These are phyloP conservation scores for Adrianichthys oophorus DNA, from an alignment of 2,797 vertebrate genomes.

Conservation along the genomic window DNA sequence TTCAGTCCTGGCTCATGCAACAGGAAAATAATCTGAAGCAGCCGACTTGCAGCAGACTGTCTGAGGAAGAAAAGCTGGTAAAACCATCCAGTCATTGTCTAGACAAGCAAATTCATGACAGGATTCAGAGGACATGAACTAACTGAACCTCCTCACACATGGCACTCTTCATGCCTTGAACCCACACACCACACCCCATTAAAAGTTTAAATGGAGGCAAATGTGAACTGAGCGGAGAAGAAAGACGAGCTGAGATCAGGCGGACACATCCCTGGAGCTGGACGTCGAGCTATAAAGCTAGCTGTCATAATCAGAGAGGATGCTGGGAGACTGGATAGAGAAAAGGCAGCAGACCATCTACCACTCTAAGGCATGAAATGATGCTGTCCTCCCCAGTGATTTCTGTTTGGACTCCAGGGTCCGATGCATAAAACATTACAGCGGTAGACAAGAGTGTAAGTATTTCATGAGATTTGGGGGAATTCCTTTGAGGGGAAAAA, in stretches of 20 bases:
- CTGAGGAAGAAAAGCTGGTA: not conserved
- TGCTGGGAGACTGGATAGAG: conserved; percentile 10
- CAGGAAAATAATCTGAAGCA: no score
- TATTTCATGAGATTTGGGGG: conserved; percentile 45
- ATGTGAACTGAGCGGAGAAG: conserved; percentile 20
- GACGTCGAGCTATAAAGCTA: conserved; percentile 21
- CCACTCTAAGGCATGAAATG: conserved; percentile 18
- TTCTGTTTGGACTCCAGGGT: conserved; percentile 21
- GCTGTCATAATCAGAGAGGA: conserved; percentile 10
- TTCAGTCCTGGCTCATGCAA: no score
- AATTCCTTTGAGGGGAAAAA: conserved; percentile 24
- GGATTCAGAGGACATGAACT: conserved; percentile 50
- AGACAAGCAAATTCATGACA: conserved; percentile 28
- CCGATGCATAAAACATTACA: conserved; percentile 61
- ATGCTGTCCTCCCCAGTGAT: conserved; percentile 17
- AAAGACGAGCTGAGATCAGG: conserved; percentile 27
- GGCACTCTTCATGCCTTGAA: conserved; percentile 7
- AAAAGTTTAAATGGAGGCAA: conserved; percentile 30
- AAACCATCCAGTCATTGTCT: no score
- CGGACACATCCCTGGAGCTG: conserved; percentile 15
- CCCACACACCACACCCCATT: conserved; percentile 9
- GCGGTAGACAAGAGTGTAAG: conserved; percentile 30
- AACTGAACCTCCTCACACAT: conserved; percentile 39
- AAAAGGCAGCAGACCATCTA: conserved; percentile 3
- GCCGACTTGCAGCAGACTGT: no score